Evolutionary conservation across 2,113 vertebrate species (phyloP).

Genomic region (Urocolius indicus): DNA sequence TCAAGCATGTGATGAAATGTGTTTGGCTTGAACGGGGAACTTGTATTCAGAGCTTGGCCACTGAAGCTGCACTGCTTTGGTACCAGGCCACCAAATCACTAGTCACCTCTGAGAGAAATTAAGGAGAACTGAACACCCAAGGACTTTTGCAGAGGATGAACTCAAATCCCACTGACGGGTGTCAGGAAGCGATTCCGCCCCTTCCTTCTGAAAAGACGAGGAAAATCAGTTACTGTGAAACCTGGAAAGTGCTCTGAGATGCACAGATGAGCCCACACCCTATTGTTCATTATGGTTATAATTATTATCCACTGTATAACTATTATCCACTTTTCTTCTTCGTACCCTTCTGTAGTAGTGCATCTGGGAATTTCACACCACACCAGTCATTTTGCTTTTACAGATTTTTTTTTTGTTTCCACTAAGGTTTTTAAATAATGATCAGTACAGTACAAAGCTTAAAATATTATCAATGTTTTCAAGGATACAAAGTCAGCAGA

Average conservation of each 20-base stretch:
- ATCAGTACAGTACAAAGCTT: slow-evolving; percentile 64
- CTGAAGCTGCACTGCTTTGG: background rate
- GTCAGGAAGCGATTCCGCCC: background rate
- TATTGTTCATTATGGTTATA: background rate
- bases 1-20: background rate
- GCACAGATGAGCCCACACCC: background rate
- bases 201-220: background rate
- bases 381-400: background rate
- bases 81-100: background rate
- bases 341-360: background rate
- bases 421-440: slow-evolving; percentile 29
- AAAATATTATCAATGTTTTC: slow-evolving; percentile 47
- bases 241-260: background rate
- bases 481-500: slow-evolving; percentile 37
- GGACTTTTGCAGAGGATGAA: background rate
- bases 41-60: background rate
- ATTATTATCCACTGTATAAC: background rate
- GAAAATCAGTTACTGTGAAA: background rate
- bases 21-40: background rate
- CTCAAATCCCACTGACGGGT: background rate
- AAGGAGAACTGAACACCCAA: background rate
- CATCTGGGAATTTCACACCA: slow-evolving; percentile 33
- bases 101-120: background rate
- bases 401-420: background rate
- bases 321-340: background rate